Percentiles rank a stretch among this genome's conserved stretches.
Evolutionary conservation across 2,888 invertebrate species (phyloP).

Genomic region (Odontocerum albicorne): DNA sequence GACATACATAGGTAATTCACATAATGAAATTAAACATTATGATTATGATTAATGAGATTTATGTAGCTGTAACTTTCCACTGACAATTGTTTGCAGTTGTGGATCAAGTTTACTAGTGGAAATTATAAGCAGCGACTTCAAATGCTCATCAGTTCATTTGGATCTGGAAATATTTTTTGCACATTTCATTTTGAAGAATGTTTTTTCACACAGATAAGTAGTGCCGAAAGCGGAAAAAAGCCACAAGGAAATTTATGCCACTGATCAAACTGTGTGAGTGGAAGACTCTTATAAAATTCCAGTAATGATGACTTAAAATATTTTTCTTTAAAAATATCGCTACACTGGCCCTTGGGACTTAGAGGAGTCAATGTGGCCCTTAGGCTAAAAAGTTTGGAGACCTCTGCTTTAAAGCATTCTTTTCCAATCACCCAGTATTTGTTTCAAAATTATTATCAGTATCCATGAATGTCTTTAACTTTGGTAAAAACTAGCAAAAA

Average conservation of each 20-base stretch:
- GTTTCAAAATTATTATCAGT: too few relatives aligned
- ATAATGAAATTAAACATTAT: not conserved
- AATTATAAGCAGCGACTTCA: conserved; percentile 13
- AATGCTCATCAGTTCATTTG: conserved; percentile 6
- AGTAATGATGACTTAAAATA: conserved; percentile 19
- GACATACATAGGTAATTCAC: too few relatives aligned
- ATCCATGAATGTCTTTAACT: too few relatives aligned
- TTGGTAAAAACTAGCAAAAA: too few relatives aligned
- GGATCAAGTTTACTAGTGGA: conserved; percentile 17
- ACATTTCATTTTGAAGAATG: conserved; percentile 33
- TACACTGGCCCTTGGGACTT: too few relatives aligned
- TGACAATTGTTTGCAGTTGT: conserved; percentile 19
- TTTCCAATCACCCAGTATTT: too few relatives aligned
- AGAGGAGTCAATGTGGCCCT: too few relatives aligned
- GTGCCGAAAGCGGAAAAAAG: conserved; percentile 32
- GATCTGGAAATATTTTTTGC: conserved; percentile 20
- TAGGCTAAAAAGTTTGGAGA: too few relatives aligned
- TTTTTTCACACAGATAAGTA: conserved; percentile 34
- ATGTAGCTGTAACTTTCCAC: conserved; percentile 23
- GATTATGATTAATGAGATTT: conserved; percentile 6
- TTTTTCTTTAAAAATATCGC: conserved; percentile 19
- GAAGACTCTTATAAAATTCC: conserved; percentile 33
- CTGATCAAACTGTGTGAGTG: conserved; percentile 37
- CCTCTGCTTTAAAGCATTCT: too few relatives aligned
- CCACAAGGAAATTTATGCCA: conserved; percentile 38